Percentiles rank a stretch among this genome's conserved stretches.
These are phyloP conservation scores for Hecatera dysodea DNA, from an alignment of 2,888 invertebrate genomes.

Conservation along the genomic window DNA sequence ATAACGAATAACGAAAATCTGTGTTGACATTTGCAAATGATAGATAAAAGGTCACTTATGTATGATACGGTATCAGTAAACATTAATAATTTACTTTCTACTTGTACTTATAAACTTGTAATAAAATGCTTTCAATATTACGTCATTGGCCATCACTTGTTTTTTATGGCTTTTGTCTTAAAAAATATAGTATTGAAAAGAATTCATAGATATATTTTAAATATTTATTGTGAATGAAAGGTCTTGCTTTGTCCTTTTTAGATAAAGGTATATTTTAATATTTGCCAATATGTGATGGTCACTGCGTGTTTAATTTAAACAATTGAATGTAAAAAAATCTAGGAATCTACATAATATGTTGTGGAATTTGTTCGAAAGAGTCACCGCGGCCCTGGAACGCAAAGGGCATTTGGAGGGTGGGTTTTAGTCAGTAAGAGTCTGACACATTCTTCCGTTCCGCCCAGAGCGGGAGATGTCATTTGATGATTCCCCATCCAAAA, in stretches of 20 bases:
- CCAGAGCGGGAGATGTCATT: too few species aligned
- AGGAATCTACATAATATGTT: too few species aligned
- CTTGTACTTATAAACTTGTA: constrained; percentile 49
- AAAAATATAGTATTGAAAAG: background rate
- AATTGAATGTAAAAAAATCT: too few species aligned
- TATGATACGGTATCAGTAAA: constrained; percentile 53
- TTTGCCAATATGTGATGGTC: background rate
- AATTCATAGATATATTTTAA: too few species aligned
- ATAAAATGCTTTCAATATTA: constrained; percentile 40
- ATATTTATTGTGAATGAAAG: background rate
- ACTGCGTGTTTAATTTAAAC: too few species aligned
- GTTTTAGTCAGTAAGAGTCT: too few species aligned
- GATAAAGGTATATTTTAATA: too few species aligned
- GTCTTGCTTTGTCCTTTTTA: background rate
- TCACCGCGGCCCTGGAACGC: too few species aligned
- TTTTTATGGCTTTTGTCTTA: constrained; percentile 12
- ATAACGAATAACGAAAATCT: constrained; percentile 61
- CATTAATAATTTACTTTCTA: constrained; percentile 61
- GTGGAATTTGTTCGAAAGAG: too few species aligned
- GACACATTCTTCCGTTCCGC: too few species aligned
- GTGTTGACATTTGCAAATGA: constrained; percentile 60
- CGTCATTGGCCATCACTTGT: constrained; percentile 34
- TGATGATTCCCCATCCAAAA: too few species aligned
- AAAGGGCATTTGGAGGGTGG: too few species aligned
- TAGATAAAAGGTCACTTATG: constrained; percentile 62